phyloP scores from a whole-genome alignment of 2,888 invertebrate species.

The Ctena decussata region DNA sequence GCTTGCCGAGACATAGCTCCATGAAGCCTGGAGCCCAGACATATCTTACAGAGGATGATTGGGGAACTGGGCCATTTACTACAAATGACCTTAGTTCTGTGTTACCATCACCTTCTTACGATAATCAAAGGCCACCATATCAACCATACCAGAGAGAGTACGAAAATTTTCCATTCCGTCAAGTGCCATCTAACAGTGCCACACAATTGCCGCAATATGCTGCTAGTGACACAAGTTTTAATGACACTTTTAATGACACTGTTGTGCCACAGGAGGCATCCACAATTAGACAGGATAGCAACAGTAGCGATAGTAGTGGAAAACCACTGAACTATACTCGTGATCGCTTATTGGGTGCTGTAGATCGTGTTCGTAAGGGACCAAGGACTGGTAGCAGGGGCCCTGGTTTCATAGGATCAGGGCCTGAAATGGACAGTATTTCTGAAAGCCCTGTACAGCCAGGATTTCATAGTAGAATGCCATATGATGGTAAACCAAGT shows the following conservation, averaged over 20 bases:
- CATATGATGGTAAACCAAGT: conserved; percentile 63
- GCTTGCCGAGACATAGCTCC: conserved; percentile 81
- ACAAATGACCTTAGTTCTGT: conserved; percentile 81
- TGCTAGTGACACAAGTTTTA: conserved; percentile 3
- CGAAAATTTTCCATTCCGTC: conserved; percentile 8
- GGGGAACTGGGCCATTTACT: conserved; percentile 63
- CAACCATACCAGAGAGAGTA: conserved; percentile 60
- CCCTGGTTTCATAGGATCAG: conserved; percentile 48
- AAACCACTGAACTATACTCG: conserved; percentile 76
- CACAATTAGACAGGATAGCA: conserved; percentile 38
- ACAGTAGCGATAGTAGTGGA: conserved; percentile 71
- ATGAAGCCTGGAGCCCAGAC: conserved; percentile 80
- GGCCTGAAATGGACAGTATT: conserved; percentile 53
- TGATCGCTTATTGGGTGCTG: conserved; percentile 79
- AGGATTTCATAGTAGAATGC: conserved; percentile 59
- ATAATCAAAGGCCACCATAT: conserved; percentile 43
- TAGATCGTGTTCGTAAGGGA: conserved; percentile 73
- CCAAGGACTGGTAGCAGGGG: conserved; percentile 61
- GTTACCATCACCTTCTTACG: conserved; percentile 73
- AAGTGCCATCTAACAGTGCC: neutral
- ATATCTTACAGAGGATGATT: conserved; percentile 72
- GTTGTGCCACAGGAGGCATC: conserved; percentile 25
- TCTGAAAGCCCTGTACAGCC: conserved; percentile 48
- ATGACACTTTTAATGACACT: conserved; percentile 45
- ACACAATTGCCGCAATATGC: neutral